Evolutionary conservation across 2,888 invertebrate genomes (phyloP).

Genomic region (Agrotis ipsilon): DNA sequence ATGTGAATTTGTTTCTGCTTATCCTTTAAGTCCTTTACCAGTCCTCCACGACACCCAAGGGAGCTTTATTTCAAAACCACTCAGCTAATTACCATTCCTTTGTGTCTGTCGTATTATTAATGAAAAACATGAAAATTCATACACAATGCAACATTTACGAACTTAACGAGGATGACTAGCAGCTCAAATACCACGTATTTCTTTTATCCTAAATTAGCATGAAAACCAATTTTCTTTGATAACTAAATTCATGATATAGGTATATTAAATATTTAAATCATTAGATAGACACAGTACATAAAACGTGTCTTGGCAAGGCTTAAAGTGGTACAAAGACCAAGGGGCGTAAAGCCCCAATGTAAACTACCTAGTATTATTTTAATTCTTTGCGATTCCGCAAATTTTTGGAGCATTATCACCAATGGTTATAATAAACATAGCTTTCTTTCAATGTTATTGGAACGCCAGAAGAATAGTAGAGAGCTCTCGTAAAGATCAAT

Average conservation of each 20-base stretch:
- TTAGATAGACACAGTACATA: too few species aligned
- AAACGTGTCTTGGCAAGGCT: too few species aligned
- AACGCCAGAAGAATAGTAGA: too few species aligned
- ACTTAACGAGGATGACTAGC: background rate
- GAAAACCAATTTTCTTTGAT: conserved; percentile 25
- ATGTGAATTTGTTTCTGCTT: background rate
- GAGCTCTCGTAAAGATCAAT: too few species aligned
- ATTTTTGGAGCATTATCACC: too few species aligned
- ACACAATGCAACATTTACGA: background rate
- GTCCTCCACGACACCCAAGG: conserved; percentile 18
- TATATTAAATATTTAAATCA: background rate
- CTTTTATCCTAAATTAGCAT: conserved; percentile 35
- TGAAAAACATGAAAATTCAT: conserved; percentile 2
- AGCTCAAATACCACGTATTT: conserved; percentile 9
- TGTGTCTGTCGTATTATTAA: background rate
- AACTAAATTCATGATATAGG: too few species aligned
- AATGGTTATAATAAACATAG: too few species aligned
- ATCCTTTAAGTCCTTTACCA: conserved; percentile 7
- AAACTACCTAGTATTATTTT: too few species aligned
- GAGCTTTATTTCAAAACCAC: conserved; percentile 1
- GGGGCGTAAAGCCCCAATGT: too few species aligned
- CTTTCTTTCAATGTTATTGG: too few species aligned
- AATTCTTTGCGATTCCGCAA: too few species aligned
- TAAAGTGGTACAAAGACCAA: too few species aligned
- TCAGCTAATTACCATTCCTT: conserved; percentile 17